phyloP scores from a whole-genome alignment of 2,113 vertebrate genomes.

The Artemisiospiza belli region DNA sequence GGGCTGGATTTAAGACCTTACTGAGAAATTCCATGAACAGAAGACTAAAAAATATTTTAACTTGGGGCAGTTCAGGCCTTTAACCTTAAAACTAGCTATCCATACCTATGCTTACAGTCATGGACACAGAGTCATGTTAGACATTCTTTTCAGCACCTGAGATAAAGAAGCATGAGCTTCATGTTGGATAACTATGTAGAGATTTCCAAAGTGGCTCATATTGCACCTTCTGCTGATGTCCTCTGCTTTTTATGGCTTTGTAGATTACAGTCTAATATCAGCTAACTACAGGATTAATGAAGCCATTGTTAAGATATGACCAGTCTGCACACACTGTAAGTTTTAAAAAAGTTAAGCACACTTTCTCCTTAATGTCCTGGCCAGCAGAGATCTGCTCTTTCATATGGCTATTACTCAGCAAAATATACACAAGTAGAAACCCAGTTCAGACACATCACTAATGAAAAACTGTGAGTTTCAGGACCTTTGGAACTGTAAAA shows the following conservation, averaged over 20 bases:
- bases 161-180: background rate
- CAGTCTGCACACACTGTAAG: background rate
- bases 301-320: background rate
- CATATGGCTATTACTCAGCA: background rate
- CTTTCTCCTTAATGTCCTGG: background rate
- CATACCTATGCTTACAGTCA: background rate
- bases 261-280: background rate
- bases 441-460: background rate
- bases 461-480: background rate
- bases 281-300: background rate
- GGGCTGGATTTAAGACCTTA: background rate
- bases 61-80: background rate
- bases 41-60: background rate
- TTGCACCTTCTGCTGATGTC: fast-evolving
- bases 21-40: background rate
- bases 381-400: background rate
- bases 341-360: background rate
- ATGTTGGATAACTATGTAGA: fast-evolving
- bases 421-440: background rate
- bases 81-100: background rate
- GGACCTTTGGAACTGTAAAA: background rate
- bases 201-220: background rate
- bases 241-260: background rate
- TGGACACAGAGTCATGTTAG: background rate
- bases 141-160: background rate